Conservation (phyloP, 2,888 invertebrate genomes). For the Gastracanthus pulcherrimus region DNA sequence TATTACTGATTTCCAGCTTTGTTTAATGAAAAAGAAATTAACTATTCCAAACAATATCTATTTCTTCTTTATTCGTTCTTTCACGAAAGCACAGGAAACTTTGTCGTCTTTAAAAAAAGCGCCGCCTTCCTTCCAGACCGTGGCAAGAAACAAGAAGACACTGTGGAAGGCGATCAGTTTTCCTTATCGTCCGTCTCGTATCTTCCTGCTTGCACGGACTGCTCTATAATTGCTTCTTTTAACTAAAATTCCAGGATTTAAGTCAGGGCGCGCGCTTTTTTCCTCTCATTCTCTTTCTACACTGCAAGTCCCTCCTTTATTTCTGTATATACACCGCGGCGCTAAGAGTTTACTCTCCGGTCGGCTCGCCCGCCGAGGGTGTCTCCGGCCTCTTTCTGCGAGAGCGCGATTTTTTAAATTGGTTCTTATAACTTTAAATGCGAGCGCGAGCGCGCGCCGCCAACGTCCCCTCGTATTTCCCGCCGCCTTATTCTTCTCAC, state of each 20-base stretch:
- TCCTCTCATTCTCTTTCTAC: constrained; percentile 5
- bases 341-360: constrained; percentile 29
- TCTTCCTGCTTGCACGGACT: constrained; percentile 66
- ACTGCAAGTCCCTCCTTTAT: constrained; percentile 18
- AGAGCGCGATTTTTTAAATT: constrained; percentile 73
- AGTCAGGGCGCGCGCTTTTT: constrained; percentile 60
- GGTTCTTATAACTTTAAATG: constrained; percentile 75
- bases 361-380: not conserved
- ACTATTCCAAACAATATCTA: not conserved
- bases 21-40: not conserved
- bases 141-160: constrained; percentile 28
- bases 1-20: not conserved
- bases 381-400: constrained; percentile 46
- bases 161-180: constrained; percentile 67
- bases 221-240: constrained; percentile 75
- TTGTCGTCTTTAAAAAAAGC: constrained; percentile 22
- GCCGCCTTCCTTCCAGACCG: not conserved
- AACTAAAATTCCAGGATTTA: constrained; percentile 74
- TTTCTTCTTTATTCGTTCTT: not conserved
- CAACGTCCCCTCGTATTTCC: constrained; percentile 1
- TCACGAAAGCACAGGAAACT: not conserved
- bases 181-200: constrained; percentile 70
- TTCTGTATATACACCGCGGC: constrained; percentile 30
- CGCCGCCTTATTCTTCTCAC: constrained; percentile 12
- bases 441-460: constrained; percentile 47